These are phyloP conservation scores for Mnemiopsis leidyi DNA, from an alignment of 37 sponge, comb jelly and placozoan genomes.

Conservation along the genomic window DNA sequence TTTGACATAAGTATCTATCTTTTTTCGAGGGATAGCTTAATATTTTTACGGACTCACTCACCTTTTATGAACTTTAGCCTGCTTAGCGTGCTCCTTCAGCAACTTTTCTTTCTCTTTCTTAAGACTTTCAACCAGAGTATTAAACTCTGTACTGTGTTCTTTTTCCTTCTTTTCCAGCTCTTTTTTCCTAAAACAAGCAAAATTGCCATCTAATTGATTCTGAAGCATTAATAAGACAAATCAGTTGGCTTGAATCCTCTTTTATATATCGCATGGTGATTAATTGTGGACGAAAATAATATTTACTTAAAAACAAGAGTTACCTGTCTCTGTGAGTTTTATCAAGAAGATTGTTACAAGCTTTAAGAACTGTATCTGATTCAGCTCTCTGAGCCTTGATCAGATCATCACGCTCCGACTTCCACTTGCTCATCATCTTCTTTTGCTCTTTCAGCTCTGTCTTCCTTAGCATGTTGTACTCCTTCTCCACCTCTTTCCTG, in stretches of 20 bases:
- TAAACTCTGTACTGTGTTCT: not conserved
- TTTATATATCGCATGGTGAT: too few species aligned
- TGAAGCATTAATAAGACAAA: too few species aligned
- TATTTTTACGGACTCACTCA: too few species aligned
- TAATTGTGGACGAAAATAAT: too few species aligned
- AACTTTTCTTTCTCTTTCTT: slow-evolving; percentile 45
- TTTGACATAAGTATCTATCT: too few species aligned
- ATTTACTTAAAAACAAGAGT: too few species aligned
- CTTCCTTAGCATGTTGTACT: slow-evolving; percentile 18
- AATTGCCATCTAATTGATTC: too few species aligned
- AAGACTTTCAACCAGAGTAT: not conserved
- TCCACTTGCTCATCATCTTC: slow-evolving; percentile 45
- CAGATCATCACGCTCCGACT: not conserved
- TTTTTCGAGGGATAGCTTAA: too few species aligned
- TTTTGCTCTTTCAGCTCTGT: slow-evolving; percentile 15
- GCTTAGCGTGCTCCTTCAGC: slow-evolving; percentile 5
- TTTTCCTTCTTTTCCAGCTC: slow-evolving; percentile 42
- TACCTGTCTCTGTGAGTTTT: slow-evolving; percentile 49
- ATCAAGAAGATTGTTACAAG: not conserved
- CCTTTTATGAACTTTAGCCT: not conserved
- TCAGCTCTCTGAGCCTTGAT: not conserved
- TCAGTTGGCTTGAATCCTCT: too few species aligned
- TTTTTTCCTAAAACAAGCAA: slow-evolving; percentile 36
- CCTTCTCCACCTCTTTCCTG: slow-evolving; percentile 27
- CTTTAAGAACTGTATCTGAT: not conserved